Evolutionary conservation across 2,888 invertebrate species (phyloP).

Genomic region (Hedychridium roseum): DNA sequence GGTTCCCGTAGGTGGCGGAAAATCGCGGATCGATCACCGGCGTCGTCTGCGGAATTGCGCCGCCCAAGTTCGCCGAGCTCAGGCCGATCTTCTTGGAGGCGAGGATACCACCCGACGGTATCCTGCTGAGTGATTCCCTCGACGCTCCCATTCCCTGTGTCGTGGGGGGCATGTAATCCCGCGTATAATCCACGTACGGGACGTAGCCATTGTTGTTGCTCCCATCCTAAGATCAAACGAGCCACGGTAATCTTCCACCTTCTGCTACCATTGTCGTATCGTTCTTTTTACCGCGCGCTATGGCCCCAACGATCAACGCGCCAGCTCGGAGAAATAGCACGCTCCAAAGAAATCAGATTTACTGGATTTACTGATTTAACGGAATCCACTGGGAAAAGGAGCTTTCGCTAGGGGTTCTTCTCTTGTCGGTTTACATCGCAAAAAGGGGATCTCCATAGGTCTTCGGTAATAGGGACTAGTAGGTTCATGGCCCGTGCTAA

Average conservation of each 20-base stretch:
- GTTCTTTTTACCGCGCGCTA: no score
- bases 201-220: constrained; percentile 87
- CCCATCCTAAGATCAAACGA: constrained; percentile 70
- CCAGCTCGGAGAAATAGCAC: no score
- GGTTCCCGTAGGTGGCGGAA: constrained; percentile 90
- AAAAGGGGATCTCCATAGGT: no score
- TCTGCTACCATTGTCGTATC: no score
- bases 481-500: not conserved
- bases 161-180: constrained; percentile 88
- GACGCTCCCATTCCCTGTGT: constrained; percentile 63
- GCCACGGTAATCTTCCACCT: not conserved
- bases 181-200: constrained; percentile 87
- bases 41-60: constrained; percentile 54
- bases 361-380: no score
- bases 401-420: no score
- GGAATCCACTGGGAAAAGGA: no score
- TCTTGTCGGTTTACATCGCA: no score
- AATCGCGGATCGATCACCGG: constrained; percentile 80
- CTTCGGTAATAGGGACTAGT: no score
- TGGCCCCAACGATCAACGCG: no score
- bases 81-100: constrained; percentile 60
- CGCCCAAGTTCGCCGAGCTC: constrained; percentile 58
- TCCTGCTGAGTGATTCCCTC: constrained; percentile 60
- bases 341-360: no score
- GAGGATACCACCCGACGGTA: constrained; percentile 57